Base-by-base conservation (phyloP, 1,140 invertebrate genomes). In the Drosophila fuyamai region DNA sequence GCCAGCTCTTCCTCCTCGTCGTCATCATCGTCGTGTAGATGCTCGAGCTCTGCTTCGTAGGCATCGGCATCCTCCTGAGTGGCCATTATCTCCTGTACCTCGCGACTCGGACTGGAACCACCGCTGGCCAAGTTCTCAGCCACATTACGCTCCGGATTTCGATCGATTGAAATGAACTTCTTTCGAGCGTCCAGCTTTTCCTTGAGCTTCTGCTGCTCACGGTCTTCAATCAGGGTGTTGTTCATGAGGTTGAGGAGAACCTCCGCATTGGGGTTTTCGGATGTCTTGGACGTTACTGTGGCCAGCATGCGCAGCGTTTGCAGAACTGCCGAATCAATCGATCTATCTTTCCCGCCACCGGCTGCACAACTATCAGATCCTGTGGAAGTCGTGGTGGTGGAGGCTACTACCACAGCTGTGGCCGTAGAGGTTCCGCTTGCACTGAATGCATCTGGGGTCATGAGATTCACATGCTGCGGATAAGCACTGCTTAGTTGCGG, bases 391-490 rank as follows among this genome's bases (percentile, higher is more conserved):
- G 57, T 63, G 23, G 57, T 3, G 47, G 53, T 67, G 4, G 75
- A 5, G 16, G 81, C 43, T 46, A 86, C 56, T 10, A 89, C 62
- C 16, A 83, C 71, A 35, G 76, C 61, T 7, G 79, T 56, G 2
- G 74, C 40, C 1, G 72, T 38, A 5, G 75, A 55, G 1, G 51
- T 62, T 5, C 60, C 2, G 95, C 94, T 43, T 94, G 96, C 93
- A 56, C 77, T 97, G 81, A 98, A 98, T 6, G 96, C 97, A 92
- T 98, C 97, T 0, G 97, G 97, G 1, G 97, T 97, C 94, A 98
- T 96, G 1, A 98, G 94, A 66, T 80, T 86, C 16, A 86, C 48
- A 43, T 67, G 83, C 5, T 63, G 83, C 5, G 68, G 65, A 82
- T 96, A 97, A 75, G 76, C 92, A 91, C 62, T 76, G 43, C 66